Base-by-base conservation (phyloP, 1,140 invertebrate genomes). In the Colletes latitarsis region DNA sequence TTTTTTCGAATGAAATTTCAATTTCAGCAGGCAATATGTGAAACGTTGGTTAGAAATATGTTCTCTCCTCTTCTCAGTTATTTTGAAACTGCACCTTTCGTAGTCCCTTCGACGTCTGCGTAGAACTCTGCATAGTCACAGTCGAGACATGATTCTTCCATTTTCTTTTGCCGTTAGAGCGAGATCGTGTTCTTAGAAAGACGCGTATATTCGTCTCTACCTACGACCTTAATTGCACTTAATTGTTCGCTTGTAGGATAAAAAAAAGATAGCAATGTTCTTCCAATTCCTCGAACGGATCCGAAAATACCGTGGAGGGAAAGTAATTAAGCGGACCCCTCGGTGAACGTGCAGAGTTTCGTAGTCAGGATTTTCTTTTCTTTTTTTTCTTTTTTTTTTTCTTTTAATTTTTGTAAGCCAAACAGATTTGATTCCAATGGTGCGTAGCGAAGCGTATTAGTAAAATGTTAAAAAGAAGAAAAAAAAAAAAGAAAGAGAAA, bases 361-460 rank as follows among this genome's bases (percentile, higher is more conserved):
- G n/a, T 68, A 68, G 57, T 77, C 52, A 67, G 19, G 52, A 68
- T 81, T 52, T 19, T 53, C 53, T 39, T 39, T 41, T 8, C 9
- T 6, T 64, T 30, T n/a, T n/a, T 60, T 6, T 64, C n/a, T n/a
- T n/a, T 60, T 72, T 64, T 71, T 43, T n/a, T 53, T 82, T 46
- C 43, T 30, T 46, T 46, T 46, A 0, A n/a, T 41, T 63, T 77
- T 52, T 57, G 41, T 60, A 75, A 53, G 55, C 64, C 78, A 69
- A 60, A 52, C 43, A 60, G 63, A 75, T 75, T 81, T 58, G 70
- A 89, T 90, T 91, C 87, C 87, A 87, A 91, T 91, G 90, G 88
- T 89, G 89, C 88, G 86, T 87, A 85, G 82, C 64, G 72, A 82
- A 86, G 39, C 69, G 74, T 82, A 77, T 82, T 78, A 82, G 66